Conservation (phyloP, 2,888 invertebrate genomes). For the Melanotus villosus region DNA sequence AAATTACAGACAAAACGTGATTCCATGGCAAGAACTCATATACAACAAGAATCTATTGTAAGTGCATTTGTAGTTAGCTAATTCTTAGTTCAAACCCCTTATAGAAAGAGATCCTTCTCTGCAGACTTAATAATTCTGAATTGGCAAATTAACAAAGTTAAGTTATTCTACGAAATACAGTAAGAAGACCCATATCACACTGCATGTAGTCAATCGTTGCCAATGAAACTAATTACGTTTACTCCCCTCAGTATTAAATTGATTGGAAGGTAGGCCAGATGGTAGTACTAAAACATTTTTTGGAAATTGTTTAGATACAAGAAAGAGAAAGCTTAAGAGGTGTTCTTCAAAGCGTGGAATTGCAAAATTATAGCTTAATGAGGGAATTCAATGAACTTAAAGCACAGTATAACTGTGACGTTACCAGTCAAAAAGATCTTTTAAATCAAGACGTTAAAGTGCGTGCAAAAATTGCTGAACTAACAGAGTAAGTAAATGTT, state of each 20-base stretch:
- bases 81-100: too few species aligned
- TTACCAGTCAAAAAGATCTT: slow-evolving; percentile 53
- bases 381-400: slow-evolving; percentile 56
- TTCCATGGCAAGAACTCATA: slow-evolving; percentile 27
- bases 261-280: too few species aligned
- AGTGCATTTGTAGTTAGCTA: slow-evolving; percentile 4
- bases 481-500: slow-evolving; percentile 41
- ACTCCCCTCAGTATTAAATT: too few species aligned
- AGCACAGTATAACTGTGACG: slow-evolving; percentile 54
- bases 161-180: too few species aligned
- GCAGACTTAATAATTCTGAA: too few species aligned
- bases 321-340: slow-evolving; percentile 56
- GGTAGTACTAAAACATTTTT: neutral
- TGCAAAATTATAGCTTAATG: slow-evolving; percentile 54
- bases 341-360: slow-evolving; percentile 50
- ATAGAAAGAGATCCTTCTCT: too few species aligned
- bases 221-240: too few species aligned
- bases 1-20: slow-evolving; percentile 39
- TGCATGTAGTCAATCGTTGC: too few species aligned
- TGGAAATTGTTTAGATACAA: slow-evolving; percentile 45
- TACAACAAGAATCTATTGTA: slow-evolving; percentile 45
- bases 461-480: slow-evolving; percentile 49
- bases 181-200: too few species aligned
- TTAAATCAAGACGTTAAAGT: slow-evolving; percentile 52
- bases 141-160: too few species aligned